These are phyloP conservation scores for Zaprionus inermis DNA, from an alignment of 1,140 invertebrate genomes.

Conservation along the genomic window DNA sequence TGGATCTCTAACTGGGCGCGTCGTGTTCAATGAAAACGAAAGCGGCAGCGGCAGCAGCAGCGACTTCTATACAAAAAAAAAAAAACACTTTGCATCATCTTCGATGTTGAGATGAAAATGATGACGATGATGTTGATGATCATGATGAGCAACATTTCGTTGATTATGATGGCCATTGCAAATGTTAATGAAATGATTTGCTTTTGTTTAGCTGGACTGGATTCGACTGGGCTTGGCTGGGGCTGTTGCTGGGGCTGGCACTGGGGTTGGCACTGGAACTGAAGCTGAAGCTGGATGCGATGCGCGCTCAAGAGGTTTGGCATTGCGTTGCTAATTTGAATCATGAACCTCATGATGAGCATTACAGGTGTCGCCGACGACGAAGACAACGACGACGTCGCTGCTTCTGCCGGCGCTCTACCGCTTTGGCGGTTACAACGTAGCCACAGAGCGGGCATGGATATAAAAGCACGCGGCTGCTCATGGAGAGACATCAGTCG, in stretches of 20 bases:
- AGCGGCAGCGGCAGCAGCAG: constrained; percentile 22
- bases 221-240: constrained; percentile 16
- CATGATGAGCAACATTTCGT: constrained; percentile 1
- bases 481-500: constrained; percentile 63
- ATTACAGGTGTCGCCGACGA: constrained; percentile 13
- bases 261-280: not conserved
- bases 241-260: not conserved
- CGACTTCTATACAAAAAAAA: constrained; percentile 31
- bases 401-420: not conserved
- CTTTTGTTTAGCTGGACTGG: constrained; percentile 50
- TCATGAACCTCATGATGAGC: constrained; percentile 17
- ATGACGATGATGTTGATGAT: constrained; percentile 8
- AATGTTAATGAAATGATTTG: constrained; percentile 75
- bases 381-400: not conserved
- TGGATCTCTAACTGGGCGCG: constrained; percentile 38
- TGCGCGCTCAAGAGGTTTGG: not conserved
- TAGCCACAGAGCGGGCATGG: not conserved
- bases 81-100: constrained; percentile 40
- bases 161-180: constrained; percentile 24
- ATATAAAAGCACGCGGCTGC: constrained; percentile 66
- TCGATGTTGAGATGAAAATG: constrained; percentile 17
- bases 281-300: not conserved
- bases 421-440: constrained; percentile 23
- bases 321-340: constrained; percentile 38
- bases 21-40: constrained; percentile 52